Percentiles rank a stretch among this genome's conserved stretches.
Evolutionary conservation across 2,113 vertebrate species (phyloP).

Genomic region (Amblyornis subalaris): DNA sequence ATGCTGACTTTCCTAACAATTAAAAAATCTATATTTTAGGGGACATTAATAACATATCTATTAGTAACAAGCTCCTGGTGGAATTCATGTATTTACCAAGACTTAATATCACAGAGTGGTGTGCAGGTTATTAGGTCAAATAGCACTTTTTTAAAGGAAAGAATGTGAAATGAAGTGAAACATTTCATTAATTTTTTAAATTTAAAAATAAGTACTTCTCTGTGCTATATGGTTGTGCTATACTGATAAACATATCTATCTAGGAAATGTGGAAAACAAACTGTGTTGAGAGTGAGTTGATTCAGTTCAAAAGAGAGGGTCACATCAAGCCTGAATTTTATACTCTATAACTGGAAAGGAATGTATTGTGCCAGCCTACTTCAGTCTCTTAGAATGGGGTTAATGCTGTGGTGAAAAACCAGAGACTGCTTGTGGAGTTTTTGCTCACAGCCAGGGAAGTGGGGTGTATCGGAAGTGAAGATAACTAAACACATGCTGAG

Average conservation of each 20-base stretch:
- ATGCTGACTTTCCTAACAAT: not conserved
- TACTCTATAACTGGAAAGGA: not conserved
- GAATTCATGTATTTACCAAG: not conserved
- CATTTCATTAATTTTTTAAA: not conserved
- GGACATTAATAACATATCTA: not conserved
- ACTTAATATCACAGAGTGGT: not conserved
- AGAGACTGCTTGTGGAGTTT: not conserved
- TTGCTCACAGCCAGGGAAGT: not conserved
- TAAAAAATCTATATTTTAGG: constrained; percentile 6
- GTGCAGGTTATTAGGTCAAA: not conserved
- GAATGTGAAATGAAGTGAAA: not conserved
- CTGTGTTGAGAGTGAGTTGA: not conserved
- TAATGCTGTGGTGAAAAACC: not conserved
- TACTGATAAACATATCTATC: not conserved
- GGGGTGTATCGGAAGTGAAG: not conserved
- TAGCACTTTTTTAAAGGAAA: not conserved
- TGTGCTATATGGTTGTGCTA: not conserved
- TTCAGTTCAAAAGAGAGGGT: not conserved
- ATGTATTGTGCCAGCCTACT: not conserved
- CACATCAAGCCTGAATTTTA: not conserved
- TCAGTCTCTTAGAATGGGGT: not conserved
- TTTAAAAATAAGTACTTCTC: not conserved
- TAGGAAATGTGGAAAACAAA: not conserved
- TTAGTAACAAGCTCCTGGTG: not conserved
- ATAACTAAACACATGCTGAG: not conserved